Base-by-base conservation (phyloP, 1,140 invertebrate genomes). In the Bombus affinis region DNA sequence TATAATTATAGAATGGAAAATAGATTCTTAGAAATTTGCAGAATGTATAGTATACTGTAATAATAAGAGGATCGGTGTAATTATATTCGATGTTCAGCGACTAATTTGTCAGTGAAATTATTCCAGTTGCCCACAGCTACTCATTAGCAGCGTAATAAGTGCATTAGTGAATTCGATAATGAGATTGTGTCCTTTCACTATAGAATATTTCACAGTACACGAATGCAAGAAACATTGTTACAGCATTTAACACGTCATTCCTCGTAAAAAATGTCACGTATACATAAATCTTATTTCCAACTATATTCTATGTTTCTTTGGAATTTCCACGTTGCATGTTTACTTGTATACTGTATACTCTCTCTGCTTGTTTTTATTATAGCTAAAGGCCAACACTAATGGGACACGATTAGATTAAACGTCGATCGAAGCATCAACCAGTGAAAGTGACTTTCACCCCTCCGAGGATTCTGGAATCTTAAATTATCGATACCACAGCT, bases 391-490 rank as follows among this genome's bases (percentile, higher is more conserved):
- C 5, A 72, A 44, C 37, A 35, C 35, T 37, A 39, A 76, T 13
- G 35, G 22, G 18, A 35, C 32, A 25, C 65, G 35, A 66, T 83
- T 57, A 57, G 35, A 22, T n/a, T 4, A 28, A 59, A 39, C 73
- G 42, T 3, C 47, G 25, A 3, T 32, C n/a, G 44, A 53, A 53
- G 47, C 47, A 22, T 53, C 18, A 53, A 4, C 22, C 12, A 78
- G 82, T 37, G 82, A 83, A 83, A 83, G 81, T 68, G 2, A 35
- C 81, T 83, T 83, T 83, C 81, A 83, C 81, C 74, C 73, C 74
- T 32, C 44, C 8, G 15, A 57, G 59, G 37, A 71, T 78, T 37
- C 39, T 37, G 32, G 47, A 62, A 84, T 84, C 53, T 66, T 47
- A 66, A 80, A 62, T 78, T 80, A 80, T 72, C 76, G 83, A 72